Conservation (phyloP, 2,797 vertebrate genomes). For the Mionectes olivaceus region DNA sequence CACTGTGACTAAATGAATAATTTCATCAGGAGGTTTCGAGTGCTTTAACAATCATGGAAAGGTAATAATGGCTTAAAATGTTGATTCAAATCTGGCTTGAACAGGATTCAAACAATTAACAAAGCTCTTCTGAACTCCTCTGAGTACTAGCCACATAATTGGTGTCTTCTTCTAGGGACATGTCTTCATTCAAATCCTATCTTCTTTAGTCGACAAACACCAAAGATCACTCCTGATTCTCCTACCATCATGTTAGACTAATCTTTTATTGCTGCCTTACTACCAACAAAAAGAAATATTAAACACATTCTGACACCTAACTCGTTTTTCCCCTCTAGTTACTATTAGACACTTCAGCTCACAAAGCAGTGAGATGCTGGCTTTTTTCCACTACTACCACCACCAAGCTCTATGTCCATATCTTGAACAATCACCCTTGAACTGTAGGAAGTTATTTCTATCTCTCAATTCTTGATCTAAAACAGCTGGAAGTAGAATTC, state of each 20-base stretch:
- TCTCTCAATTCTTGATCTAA: constrained; percentile 23
- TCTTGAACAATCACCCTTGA: not conserved
- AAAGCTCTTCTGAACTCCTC: not conserved
- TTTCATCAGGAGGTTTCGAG: not conserved
- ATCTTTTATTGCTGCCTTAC: not conserved
- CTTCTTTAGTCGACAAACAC: not conserved
- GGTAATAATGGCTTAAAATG: not conserved
- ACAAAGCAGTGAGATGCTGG: not conserved
- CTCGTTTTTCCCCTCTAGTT: not conserved
- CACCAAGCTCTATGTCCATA: not conserved
- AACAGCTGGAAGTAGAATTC: constrained; percentile 52
- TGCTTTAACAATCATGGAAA: not conserved
- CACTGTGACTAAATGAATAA: not conserved
- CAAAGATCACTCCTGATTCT: not conserved
- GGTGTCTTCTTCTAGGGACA: not conserved
- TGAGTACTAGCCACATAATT: not conserved
- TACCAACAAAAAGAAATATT: not conserved
- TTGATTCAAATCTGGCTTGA: not conserved
- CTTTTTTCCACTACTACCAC: not conserved
- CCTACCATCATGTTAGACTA: not conserved
- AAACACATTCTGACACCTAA: not conserved
- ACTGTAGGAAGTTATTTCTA: constrained; percentile 8
- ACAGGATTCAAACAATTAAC: not conserved
- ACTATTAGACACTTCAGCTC: not conserved
- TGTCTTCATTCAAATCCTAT: not conserved